A percentile compares a stretch with the other conserved stretches of the same genome.
Evolutionary conservation across 2,113 vertebrate genomes (phyloP).

Genomic region (Menura novaehollandiae): DNA sequence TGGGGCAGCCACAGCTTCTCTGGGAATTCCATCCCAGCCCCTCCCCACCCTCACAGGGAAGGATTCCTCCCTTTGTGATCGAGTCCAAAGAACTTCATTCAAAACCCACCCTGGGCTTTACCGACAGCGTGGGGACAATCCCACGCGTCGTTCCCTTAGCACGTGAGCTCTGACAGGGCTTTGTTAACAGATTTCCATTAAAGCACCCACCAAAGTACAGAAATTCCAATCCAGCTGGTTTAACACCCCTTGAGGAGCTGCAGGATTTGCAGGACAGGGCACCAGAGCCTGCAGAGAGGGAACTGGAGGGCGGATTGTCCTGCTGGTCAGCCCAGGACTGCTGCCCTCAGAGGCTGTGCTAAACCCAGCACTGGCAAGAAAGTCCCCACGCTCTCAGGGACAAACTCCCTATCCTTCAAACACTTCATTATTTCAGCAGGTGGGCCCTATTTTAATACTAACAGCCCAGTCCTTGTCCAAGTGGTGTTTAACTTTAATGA

Average conservation of each 20-base stretch:
- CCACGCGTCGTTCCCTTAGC: not conserved
- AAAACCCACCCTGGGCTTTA: not conserved
- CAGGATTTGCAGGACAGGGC: no score
- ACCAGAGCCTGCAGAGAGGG: not conserved
- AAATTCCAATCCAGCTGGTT: not conserved
- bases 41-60: not conserved
- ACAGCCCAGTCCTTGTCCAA: not conserved
- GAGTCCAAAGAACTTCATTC: not conserved
- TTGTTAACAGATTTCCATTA: not conserved
- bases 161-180: not conserved
- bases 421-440: not conserved
- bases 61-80: not conserved
- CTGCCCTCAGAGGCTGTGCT: not conserved
- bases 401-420: not conserved
- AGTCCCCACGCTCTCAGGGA: not conserved
- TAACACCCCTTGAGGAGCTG: not conserved
- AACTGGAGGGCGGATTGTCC: not conserved
- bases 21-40: not conserved
- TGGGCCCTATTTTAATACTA: not conserved
- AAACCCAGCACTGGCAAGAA: not conserved
- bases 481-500: not conserved
- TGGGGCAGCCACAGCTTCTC: not conserved
- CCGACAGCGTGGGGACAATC: fast-evolving
- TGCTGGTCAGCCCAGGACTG: not conserved
- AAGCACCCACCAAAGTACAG: not conserved